Base-by-base conservation (phyloP, 2,888 invertebrate species). In the Drosophila parthenogenetica region DNA sequence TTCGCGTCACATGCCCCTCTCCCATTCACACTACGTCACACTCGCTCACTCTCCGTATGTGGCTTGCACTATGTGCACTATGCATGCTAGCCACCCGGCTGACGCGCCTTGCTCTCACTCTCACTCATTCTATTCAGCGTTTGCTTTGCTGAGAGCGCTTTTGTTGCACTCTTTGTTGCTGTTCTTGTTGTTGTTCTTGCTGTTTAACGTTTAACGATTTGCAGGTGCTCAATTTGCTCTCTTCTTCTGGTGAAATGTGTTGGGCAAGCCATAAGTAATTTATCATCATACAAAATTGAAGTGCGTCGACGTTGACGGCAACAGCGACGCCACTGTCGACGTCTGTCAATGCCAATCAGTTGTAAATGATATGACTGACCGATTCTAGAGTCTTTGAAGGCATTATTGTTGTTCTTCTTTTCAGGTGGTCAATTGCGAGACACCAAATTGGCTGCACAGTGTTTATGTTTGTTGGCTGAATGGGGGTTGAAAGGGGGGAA, bases 291-390 rank as follows among this genome's bases (percentile, higher is more conserved):
- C 73, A 66, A 80, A 69, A 81, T 79, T 72, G 68, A 82, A 82
- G 73, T 79, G 76, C 75, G 72, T 82, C 82, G 66, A 69, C 71
- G 72, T 53, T 58, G 60, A 69, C 74, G 45, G 11, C 29, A 49
- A 61, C 66, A 53, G 69, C 69, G 69, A 59, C 74, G 66, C 68
- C 67, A 58, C 50, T 65, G 70, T 66, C 68, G 64, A 59, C 64
- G 84, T 73, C 74, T 84, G 87, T 84, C 80, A 90, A 77, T 89
- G 82, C 74, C 86, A 89, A 87, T 89, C 84, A 79, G 73, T 68
- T 74, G 79, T 72, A 67, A 79, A 83, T 74, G 61, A 79, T 79
- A 74, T 77, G 85, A 74, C 69, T 83, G 89, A 88, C 68, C 73
- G 87, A 84, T 89, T 81, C 82, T 81, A 68, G 67, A 59, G 63